Evolutionary conservation across 2,888 invertebrate species (phyloP), one percentile per base, ranked within the genome.

Genomic region (Pyrocoelia pectoralis): DNA sequence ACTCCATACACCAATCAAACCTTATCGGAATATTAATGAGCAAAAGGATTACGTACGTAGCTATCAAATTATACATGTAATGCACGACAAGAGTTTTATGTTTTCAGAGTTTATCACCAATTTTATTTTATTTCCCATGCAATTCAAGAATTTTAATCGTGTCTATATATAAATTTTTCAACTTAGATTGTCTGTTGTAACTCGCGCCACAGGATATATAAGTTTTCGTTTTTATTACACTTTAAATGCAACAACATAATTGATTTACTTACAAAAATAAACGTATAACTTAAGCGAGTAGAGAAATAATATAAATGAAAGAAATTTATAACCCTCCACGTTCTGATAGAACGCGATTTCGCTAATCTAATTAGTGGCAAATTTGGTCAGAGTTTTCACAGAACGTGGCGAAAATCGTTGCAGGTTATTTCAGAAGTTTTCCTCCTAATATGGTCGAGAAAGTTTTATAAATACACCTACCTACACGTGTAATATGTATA

Each of bases 251-350:
- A 33, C 33, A n/a, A 33, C n/a, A 33, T 8, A 33, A 33, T 33
- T 33, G n/a, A 33, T 33, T 33, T n/a, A 33, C 9, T n/a, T 33
- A 33, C 33, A 3, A n/a, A 33, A 33, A 33, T 33, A 33, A 33
- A 33, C 33, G 33, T 33, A n/a, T n/a, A n/a, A n/a, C n/a, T 24
- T 24, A 33, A n/a, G 33, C 33, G n/a, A 33, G 33, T 10, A 33
- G n/a, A 33, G 33, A 33, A 33, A 33, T 33, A 33, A 33, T n/a
- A n/a, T n/a, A 33, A 33, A 33, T 33, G 33, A n/a, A 33, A n/a
- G 33, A 33, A 33, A 33, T 33, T 33, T 33, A 33, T 33, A n/a
- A n/a, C 33, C 33, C n/a, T 33, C n/a, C 33, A n/a, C 33, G 33
- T 33, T 33, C 33, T 33, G 33, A 33, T 33, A n/a, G 9, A 33